Percentiles rank a stretch among this genome's conserved stretches.
phyloP scores from a whole-genome alignment of 2,113 vertebrate genomes.

The Syngnathoides biaculeatus region DNA sequence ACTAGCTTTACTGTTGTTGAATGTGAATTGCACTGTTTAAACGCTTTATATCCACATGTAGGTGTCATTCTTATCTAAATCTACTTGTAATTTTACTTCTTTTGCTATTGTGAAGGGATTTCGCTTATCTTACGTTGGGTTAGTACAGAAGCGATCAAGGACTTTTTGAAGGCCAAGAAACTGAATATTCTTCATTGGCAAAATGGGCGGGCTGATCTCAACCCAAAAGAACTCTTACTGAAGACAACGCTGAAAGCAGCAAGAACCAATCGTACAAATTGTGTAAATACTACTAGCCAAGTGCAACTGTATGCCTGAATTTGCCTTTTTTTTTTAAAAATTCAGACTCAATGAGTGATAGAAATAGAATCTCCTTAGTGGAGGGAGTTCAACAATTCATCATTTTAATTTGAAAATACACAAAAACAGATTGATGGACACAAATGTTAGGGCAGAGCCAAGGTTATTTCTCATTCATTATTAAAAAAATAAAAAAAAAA shows the following conservation, averaged over 20 bases:
- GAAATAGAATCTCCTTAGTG: not conserved
- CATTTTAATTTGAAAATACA: conserved; percentile 2
- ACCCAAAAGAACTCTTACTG: not conserved
- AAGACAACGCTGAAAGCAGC: not conserved
- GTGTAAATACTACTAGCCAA: too few species aligned
- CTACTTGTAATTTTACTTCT: not conserved
- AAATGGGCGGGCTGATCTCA: not conserved
- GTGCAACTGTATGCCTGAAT: too few species aligned
- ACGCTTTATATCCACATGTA: not conserved
- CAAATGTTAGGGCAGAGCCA: too few species aligned
- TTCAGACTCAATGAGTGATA: not conserved
- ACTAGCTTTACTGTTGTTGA: not conserved
- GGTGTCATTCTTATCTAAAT: not conserved
- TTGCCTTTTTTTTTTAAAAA: not conserved
- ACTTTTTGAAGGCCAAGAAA: not conserved
- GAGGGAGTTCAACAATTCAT: not conserved
- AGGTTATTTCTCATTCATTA: too few species aligned
- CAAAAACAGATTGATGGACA: too few species aligned
- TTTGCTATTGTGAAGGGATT: not conserved
- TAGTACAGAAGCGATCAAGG: not conserved
- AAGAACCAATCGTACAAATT: not conserved
- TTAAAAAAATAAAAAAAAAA: too few species aligned
- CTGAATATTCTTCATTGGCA: not conserved
- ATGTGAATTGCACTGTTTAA: not conserved
- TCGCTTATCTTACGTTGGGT: not conserved